Evolutionary conservation across 2,888 invertebrate species (phyloP).

Genomic region (Lasioglossum oenotherae): DNA sequence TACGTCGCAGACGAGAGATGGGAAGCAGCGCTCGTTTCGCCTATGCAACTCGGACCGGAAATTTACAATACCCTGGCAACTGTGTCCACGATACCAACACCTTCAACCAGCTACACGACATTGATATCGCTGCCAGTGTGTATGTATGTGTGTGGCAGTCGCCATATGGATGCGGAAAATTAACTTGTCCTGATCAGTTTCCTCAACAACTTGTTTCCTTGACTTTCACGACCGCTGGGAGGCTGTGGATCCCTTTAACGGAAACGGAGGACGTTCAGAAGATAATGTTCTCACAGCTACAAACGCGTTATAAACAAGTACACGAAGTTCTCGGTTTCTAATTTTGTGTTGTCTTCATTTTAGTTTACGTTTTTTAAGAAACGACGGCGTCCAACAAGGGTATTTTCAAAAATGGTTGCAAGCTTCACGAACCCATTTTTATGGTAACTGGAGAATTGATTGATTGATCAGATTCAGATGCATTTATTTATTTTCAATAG

Average conservation of each 20-base stretch:
- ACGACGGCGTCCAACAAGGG: not conserved
- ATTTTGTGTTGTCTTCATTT: not conserved
- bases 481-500: too few species aligned
- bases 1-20: constrained; percentile 26
- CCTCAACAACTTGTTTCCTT: constrained; percentile 38
- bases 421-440: not conserved
- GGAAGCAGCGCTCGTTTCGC: constrained; percentile 30
- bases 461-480: too few species aligned
- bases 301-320: not conserved
- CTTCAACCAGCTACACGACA: constrained; percentile 31
- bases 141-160: constrained; percentile 23
- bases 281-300: not conserved
- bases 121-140: not conserved
- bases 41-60: constrained; percentile 49
- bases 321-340: not conserved
- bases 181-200: constrained; percentile 52
- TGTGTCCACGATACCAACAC: constrained; percentile 41
- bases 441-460: too few species aligned
- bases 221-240: not conserved
- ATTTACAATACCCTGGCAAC: constrained; percentile 62
- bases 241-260: not conserved
- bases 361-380: not conserved
- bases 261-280: not conserved
- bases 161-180: constrained; percentile 53
- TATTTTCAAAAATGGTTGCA: not conserved